Evolutionary conservation across 1,140 invertebrate species (phyloP), one percentile per base, ranked within the genome.

Genomic region (Anagrus nilaparvatae): DNA sequence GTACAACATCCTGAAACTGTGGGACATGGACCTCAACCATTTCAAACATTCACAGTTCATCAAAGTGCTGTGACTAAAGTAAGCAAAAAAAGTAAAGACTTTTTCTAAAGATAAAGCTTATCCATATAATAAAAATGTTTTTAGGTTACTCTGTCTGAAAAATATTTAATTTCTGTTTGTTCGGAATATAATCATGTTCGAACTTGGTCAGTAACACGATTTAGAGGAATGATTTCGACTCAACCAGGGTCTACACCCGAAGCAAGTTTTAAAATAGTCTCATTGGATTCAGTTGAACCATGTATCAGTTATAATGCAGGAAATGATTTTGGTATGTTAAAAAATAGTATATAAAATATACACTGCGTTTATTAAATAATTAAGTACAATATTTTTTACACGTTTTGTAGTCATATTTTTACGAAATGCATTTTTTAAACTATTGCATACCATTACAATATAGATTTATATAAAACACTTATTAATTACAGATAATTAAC

Each of bases 1-100:
- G 94, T 98, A 0, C 95, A 97, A 56, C 94, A 99, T 74, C 94
- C 94, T 3, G 94, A 98, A 69, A 97, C 94, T 1, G 93, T 97
- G 8, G 94, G 94, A 0, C 92, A 97, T 68, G 93, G 88, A 5
- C 94, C 94, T 13, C 93, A 97, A 63, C 69, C 97, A 9, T 97
- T 97, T 67, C 94, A 97, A 73, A 98, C 94, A 0, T 97, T 97
- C 60, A 96, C 90, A 4, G 95, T 97, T 0, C 95, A 98, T 67
- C 85, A 94, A 58, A 93, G 87, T 63, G 87, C 89, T 34, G 87
- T 98, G 9, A 95, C 84, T 14, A 95, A 95, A 73, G 85, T 87
- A 73, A 21, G 20, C 13, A 40, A 40, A 40, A 2, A 13, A n/a
- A n/a, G n/a, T n/a, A n/a, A n/a, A n/a, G n/a, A n/a, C n/a, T n/a